Evolutionary conservation across 2,113 vertebrate genomes (phyloP), one percentile per base, ranked within the genome.

Genomic region (Cebus imitator): DNA sequence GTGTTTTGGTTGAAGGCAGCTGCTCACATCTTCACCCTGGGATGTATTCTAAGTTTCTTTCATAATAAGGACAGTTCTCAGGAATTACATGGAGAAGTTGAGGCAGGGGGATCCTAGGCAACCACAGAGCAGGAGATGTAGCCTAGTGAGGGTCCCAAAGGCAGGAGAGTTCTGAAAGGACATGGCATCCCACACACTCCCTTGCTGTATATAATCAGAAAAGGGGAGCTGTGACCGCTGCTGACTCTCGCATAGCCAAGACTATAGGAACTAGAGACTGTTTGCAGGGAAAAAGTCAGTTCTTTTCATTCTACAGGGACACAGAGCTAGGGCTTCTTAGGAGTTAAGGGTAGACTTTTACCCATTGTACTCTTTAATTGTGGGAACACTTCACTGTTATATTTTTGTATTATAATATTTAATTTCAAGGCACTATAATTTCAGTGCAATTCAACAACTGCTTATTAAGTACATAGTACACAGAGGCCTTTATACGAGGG

Each of bases 1-100:
- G 35, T 76, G 48, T 78, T 90, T 87, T 87, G 61, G 58, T 16
- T 45, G 35, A 90, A 93, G 90, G 82, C 32, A 79, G 68, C 21
- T 64, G 1, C 45, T 94, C 80, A 27, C 8, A 8, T 76, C 18
- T 86, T 66, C 50, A 57, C 13, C 11, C n/a, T 81, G 75, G 57
- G 55, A 40, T 32, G 3, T 40, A 43, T 6, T 48, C 76, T 76
- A 35, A 37, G 30, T 79, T 79, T 87, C 75, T 91, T 93, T 70
- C 45, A 61, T 5, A 43, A 8, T n/a, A 40, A 83, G 25, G 9
- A 9, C 30, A 78, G 10, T 52, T 73, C 30, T 89, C 8, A 76
- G n/a, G 50, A 72, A 72, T 89, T 61, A 23, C 32, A 48, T 45
- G 18, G 82, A 48, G 79, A 91, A 17, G 52, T 2, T 52, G 55